These are phyloP conservation scores for Oreochromis niloticus DNA, from an alignment of 2,113 vertebrate species.

Conservation along the genomic window DNA sequence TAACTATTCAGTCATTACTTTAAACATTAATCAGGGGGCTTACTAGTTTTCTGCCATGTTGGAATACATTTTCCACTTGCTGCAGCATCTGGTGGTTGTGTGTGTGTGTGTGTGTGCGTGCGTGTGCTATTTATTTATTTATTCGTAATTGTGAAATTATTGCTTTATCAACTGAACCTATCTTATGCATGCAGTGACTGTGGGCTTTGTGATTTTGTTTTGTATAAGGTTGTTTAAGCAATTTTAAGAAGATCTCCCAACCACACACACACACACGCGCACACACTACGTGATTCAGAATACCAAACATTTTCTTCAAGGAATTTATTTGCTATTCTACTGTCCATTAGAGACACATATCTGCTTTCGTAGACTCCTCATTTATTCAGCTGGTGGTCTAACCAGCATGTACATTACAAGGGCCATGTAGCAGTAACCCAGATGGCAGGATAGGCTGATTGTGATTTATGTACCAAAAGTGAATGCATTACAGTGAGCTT, in stretches of 20 bases:
- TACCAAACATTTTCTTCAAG: not conserved
- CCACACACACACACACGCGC: not conserved
- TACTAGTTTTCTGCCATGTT: not conserved
- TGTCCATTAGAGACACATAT: slow-evolving; percentile 17
- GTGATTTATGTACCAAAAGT: slow-evolving; percentile 71
- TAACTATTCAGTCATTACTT: not conserved
- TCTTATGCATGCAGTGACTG: not conserved
- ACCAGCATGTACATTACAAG: slow-evolving; percentile 59
- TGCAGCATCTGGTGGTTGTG: not conserved
- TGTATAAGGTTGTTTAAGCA: not conserved
- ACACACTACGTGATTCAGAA: not conserved
- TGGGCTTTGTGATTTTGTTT: not conserved
- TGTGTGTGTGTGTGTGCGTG: not conserved
- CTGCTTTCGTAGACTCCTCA: slow-evolving; percentile 24
- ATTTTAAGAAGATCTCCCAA: not conserved
- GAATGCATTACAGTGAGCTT: slow-evolving; percentile 47
- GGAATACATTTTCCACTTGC: not conserved
- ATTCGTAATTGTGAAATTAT: not conserved
- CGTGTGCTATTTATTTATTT: not conserved
- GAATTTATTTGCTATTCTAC: not conserved
- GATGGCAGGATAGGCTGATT: slow-evolving; percentile 64
- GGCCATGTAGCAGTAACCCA: slow-evolving; percentile 66
- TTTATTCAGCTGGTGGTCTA: slow-evolving; percentile 52
- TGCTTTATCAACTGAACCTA: not conserved
- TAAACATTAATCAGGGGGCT: not conserved